phyloP scores from a whole-genome alignment of 2,113 vertebrate genomes.

The Laticauda laticaudata region DNA sequence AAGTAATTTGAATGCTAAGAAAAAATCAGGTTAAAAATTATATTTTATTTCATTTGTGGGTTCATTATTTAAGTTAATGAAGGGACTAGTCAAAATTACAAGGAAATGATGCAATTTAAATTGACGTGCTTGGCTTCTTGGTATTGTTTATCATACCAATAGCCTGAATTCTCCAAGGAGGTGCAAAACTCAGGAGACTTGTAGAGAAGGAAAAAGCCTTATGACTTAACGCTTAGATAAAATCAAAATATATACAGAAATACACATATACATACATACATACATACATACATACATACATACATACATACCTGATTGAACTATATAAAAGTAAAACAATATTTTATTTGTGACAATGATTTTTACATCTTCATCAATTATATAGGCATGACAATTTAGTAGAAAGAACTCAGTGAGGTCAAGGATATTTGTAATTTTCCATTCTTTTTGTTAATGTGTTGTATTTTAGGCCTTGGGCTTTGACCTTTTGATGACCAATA shows the following conservation, averaged over 20 bases:
- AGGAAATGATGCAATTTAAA: slow-evolving; percentile 1
- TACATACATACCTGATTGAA: background rate
- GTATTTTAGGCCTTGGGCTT: background rate
- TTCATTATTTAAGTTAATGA: background rate
- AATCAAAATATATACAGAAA: background rate
- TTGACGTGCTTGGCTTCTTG: background rate
- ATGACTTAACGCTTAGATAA: background rate
- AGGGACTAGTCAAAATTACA: background rate
- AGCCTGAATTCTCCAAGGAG: slow-evolving; percentile 8
- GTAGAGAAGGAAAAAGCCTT: background rate
- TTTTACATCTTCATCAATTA: background rate
- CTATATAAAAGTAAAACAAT: background rate
- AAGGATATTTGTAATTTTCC: background rate
- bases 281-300: no score
- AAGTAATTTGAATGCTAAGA: background rate
- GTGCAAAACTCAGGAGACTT: background rate
- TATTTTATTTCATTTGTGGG: background rate
- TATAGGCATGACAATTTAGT: no score
- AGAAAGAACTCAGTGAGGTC: background rate
- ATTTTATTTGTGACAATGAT: background rate
- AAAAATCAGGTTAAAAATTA: background rate
- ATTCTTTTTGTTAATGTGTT: background rate
- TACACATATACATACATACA: background rate
- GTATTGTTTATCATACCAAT: slow-evolving; percentile 5
- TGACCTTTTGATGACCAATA: background rate